These are phyloP conservation scores for Sesamia nonagrioides DNA, from an alignment of 1,140 invertebrate species.

Conservation along the genomic window DNA sequence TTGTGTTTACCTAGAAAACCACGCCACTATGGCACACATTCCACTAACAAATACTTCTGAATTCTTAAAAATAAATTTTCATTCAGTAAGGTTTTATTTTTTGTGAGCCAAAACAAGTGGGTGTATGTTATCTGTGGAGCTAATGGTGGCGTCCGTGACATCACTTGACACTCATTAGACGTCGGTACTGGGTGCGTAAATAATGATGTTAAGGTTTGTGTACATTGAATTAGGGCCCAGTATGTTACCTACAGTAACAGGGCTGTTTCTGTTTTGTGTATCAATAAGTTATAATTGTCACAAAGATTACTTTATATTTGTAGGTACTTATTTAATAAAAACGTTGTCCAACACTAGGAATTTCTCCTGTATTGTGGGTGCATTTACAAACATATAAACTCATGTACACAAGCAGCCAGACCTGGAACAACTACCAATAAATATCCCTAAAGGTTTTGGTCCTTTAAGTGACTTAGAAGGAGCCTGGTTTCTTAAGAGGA, in stretches of 20 bases:
- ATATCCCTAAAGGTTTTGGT: too few relatives aligned
- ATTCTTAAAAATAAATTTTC: constrained; percentile 46
- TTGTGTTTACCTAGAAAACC: constrained; percentile 2
- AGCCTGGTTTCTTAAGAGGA: too few relatives aligned
- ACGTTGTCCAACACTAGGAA: too few relatives aligned
- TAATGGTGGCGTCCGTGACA: constrained; percentile 46
- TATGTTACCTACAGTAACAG: background rate
- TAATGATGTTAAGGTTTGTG: constrained; percentile 32
- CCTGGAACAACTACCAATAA: too few relatives aligned
- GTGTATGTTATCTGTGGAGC: constrained; percentile 38
- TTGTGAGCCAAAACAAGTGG: constrained; percentile 24
- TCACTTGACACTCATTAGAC: constrained; percentile 54
- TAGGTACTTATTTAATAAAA: too few relatives aligned
- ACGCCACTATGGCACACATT: background rate
- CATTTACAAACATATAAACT: too few relatives aligned
- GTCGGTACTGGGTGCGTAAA: constrained; percentile 44
- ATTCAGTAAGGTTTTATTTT: constrained; percentile 22
- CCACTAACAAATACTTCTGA: constrained; percentile 7
- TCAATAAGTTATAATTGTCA: too few relatives aligned
- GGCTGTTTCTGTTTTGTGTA: too few relatives aligned
- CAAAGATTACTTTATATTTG: too few relatives aligned
- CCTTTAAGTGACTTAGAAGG: too few relatives aligned
- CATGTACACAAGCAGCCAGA: too few relatives aligned
- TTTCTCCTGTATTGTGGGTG: too few relatives aligned
- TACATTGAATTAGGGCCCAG: background rate